Evolutionary conservation across 2,113 vertebrate species (phyloP).

Genomic region (Ophthalmolycus amberensis): DNA sequence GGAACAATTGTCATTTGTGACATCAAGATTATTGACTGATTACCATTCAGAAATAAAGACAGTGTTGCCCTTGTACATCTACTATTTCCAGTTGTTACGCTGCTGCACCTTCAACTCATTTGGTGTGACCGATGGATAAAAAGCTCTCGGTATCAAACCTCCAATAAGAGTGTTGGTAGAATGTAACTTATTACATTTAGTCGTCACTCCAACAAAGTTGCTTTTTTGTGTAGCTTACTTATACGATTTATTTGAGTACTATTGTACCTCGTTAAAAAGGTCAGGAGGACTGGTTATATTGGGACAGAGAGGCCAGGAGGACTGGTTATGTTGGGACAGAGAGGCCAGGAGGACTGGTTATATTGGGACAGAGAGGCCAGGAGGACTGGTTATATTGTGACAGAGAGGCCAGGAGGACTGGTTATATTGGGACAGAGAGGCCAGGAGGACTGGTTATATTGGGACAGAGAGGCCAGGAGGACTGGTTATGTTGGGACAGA

Average conservation of each 20-base stretch:
- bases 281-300: neutral
- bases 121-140: neutral
- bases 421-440: too few species aligned
- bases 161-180: neutral
- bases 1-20: constrained; percentile 1
- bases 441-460: too few species aligned
- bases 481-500: too few species aligned
- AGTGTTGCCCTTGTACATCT: neutral
- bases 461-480: too few species aligned
- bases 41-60: neutral
- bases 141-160: neutral
- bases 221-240: too few species aligned
- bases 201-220: too few species aligned
- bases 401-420: too few species aligned
- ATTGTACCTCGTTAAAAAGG: neutral
- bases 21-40: neutral
- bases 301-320: too few species aligned
- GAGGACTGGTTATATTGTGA: too few species aligned
- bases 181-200: neutral
- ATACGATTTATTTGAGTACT: too few species aligned
- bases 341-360: neutral
- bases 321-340: too few species aligned
- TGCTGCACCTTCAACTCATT: neutral
- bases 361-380: neutral
- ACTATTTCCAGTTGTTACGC: neutral